Base-by-base conservation (phyloP, 2,113 vertebrate genomes). In the Sylvietta virens region DNA sequence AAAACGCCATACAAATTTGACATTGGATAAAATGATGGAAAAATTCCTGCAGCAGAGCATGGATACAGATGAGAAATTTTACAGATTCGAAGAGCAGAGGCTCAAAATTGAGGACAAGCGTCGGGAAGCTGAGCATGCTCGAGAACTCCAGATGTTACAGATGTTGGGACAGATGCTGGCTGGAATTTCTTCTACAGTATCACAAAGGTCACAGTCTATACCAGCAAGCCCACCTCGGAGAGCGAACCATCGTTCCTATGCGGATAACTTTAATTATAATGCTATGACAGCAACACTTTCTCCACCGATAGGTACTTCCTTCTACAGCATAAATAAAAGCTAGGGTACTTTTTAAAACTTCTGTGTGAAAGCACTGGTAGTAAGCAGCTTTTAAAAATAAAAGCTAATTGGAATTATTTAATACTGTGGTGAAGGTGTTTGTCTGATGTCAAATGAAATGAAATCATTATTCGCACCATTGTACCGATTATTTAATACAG, bases 111-210 rank as follows among this genome's bases (percentile, higher is more conserved):
- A 99, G 94, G 99, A 99, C 91, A 98, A 97, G 23, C 98, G 98
- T 24, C 97, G 98, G 37, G 98, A 99, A 88, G 97, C 98, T 0
- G 99, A 99, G 81, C 99, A 99, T 81, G 76, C 98, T 40, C 97
- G 98, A 60, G 99, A 99, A 97, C 97, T 99, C 82, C 98, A 99
- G 92, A 99, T 99, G 98, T 97, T 99, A 35, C 99, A 99, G 95
- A 98, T 99, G 98, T 96, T 99, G 80, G 98, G 98, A 57, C 99
- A 99, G 98, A 98, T 99, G 98, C 98, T 99, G 88, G 97, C 98
- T 93, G 97, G 97, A 96, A 97, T 99, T 90, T 98, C 98, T 81
- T 97, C 98, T 6, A 56, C 98, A 3, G 44, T 97, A 86, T 97
- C 97, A n/a, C 97, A 74, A 79, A 96, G 80, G 60, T 97, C 88